phyloP scores from a whole-genome alignment of 2,888 invertebrate species.

The Formica aserva region DNA sequence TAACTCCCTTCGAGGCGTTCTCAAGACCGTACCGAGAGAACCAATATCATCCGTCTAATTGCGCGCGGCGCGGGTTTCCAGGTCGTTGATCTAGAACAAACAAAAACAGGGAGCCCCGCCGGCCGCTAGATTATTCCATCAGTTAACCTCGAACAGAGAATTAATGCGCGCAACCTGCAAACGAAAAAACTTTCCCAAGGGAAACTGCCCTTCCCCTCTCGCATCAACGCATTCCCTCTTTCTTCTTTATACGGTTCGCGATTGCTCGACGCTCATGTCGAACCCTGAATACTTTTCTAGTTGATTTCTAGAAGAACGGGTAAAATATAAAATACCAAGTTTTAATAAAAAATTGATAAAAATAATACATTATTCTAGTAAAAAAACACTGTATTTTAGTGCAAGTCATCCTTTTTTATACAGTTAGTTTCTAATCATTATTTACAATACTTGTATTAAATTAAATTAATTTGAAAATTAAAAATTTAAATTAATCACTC shows the following conservation, averaged over 20 bases:
- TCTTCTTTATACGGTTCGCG: neutral
- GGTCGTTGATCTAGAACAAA: conserved; percentile 53
- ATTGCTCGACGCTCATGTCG: neutral
- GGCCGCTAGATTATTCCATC: conserved; percentile 35
- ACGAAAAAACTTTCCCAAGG: conserved; percentile 51
- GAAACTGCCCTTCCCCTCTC: conserved; percentile 21
- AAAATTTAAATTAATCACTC: neutral
- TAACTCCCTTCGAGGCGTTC: conserved; percentile 36
- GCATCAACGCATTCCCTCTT: neutral
- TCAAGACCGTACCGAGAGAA: conserved; percentile 30
- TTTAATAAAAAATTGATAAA: neutral
- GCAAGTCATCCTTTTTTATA: neutral
- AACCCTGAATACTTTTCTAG: neutral
- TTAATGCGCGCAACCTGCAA: conserved; percentile 17
- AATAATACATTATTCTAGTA: neutral
- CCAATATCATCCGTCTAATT: conserved; percentile 42
- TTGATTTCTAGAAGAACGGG: neutral
- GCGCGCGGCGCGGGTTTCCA: conserved; percentile 32
- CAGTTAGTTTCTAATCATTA: neutral
- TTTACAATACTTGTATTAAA: neutral
- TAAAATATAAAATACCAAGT: neutral
- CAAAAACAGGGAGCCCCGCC: conserved; percentile 19
- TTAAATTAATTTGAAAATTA: neutral
- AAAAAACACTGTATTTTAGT: neutral
- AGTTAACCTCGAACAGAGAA: conserved; percentile 42